phyloP scores from a whole-genome alignment of 2,113 vertebrate genomes.

The Pungitius pungitius region DNA sequence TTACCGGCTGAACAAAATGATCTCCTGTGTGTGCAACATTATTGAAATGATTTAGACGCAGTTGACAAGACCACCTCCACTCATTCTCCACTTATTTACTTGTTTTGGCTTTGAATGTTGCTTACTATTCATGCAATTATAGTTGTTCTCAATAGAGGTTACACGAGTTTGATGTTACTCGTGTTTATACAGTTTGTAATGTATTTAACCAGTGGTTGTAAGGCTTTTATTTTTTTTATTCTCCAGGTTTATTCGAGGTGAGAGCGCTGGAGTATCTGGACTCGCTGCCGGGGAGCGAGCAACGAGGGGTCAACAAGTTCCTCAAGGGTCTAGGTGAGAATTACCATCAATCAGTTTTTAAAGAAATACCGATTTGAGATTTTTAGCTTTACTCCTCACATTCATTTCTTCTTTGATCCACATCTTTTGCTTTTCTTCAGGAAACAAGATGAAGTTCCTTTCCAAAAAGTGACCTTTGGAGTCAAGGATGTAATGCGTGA shows the following conservation, averaged over 20 bases:
- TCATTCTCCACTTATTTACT: neutral
- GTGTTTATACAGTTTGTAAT: neutral
- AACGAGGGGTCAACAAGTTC: conserved; percentile 94
- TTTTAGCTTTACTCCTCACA: too few relatives aligned
- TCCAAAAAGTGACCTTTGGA: conserved; percentile 79
- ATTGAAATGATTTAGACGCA: neutral
- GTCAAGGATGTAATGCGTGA: neutral
- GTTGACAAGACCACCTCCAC: neutral
- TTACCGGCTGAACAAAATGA: neutral
- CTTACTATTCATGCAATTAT: neutral
- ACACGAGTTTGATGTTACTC: neutral
- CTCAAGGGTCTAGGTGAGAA: conserved; percentile 92
- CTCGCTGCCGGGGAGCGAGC: conserved; percentile 89
- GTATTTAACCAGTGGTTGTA: neutral
- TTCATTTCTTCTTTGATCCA: neutral
- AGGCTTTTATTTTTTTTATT: neutral
- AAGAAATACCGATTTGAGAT: neutral
- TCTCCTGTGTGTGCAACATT: neutral
- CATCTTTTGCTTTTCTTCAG: conserved; percentile 48
- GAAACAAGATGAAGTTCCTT: conserved; percentile 85
- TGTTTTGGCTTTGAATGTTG: neutral
- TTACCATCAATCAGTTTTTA: neutral
- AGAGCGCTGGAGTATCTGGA: conserved; percentile 95
- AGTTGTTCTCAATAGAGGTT: neutral
- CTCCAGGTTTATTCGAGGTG: conserved; percentile 93